Conservation (phyloP, 2,888 invertebrate species). For the Meteorus colon region DNA sequence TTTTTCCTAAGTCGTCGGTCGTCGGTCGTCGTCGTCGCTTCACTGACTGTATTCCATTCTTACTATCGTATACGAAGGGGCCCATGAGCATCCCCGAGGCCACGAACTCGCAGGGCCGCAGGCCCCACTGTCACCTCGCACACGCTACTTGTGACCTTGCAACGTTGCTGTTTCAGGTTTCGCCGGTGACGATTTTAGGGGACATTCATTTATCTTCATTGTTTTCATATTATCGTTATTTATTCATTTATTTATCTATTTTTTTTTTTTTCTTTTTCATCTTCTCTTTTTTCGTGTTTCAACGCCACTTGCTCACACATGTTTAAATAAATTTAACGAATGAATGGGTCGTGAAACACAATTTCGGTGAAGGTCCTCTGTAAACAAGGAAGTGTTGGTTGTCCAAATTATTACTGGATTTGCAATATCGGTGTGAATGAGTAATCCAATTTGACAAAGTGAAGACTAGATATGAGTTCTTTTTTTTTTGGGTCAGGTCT, state of each 20-base stretch:
- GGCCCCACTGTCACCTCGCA: conserved; percentile 53
- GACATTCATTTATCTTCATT: conserved; percentile 27
- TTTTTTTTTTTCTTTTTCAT: conserved; percentile 36
- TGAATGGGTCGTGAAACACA: conserved; percentile 52
- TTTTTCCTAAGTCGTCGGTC: conserved; percentile 32
- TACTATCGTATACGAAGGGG: conserved; percentile 38
- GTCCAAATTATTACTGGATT: conserved; percentile 3
- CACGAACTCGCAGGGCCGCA: conserved; percentile 62
- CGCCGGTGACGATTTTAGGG: conserved; percentile 48
- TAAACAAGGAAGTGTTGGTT: conserved; percentile 35
- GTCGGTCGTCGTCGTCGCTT: background rate
- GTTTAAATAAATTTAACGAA: conserved; percentile 65
- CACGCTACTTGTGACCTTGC: conserved; percentile 57
- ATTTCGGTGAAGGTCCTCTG: conserved; percentile 34
- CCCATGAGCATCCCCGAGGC: conserved; percentile 60
- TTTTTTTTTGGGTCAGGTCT: conserved; percentile 3
- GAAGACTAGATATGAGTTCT: background rate
- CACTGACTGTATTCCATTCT: conserved; percentile 43
- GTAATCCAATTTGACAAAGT: background rate
- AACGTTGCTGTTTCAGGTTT: conserved; percentile 63
- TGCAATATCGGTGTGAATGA: background rate
- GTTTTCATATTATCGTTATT: conserved; percentile 33
- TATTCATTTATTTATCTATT: conserved; percentile 48
- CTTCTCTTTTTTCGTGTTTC: conserved; percentile 49
- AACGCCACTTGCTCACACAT: conserved; percentile 24